These are phyloP conservation scores for Mythimna vitellina DNA, from an alignment of 2,888 invertebrate species.

Conservation along the genomic window DNA sequence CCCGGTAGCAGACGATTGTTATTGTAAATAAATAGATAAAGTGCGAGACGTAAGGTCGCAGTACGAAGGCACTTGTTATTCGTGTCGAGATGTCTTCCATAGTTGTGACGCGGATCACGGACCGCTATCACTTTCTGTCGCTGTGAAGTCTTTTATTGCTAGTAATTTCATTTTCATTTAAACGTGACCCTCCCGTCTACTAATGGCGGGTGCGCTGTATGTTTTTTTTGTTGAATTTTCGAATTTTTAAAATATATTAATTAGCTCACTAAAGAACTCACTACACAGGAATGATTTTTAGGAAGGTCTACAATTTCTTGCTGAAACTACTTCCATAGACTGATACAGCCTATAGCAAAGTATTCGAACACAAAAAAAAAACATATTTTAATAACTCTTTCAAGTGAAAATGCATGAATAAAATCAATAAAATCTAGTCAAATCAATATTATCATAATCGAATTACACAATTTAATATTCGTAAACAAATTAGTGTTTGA, in stretches of 20 bases:
- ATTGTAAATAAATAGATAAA: slow-evolving; percentile 57
- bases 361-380: neutral
- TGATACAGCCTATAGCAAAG: too few species aligned
- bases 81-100: slow-evolving; percentile 69
- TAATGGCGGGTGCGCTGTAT: slow-evolving; percentile 47
- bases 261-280: neutral
- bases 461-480: slow-evolving; percentile 68
- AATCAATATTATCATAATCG: slow-evolving; percentile 41
- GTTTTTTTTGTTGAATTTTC: slow-evolving; percentile 12
- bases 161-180: slow-evolving; percentile 83
- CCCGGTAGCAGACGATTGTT: slow-evolving; percentile 40
- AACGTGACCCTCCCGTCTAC: slow-evolving; percentile 67
- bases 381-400: neutral
- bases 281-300: neutral
- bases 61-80: slow-evolving; percentile 75
- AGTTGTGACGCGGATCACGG: slow-evolving; percentile 80
- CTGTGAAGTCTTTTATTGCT: slow-evolving; percentile 75
- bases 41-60: slow-evolving; percentile 49
- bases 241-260: neutral
- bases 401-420: slow-evolving; percentile 12
- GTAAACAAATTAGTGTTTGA: slow-evolving; percentile 78
- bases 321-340: too few species aligned
- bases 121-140: slow-evolving; percentile 84
- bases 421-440: slow-evolving; percentile 19
- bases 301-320: neutral